These are phyloP conservation scores for Hippocampus mohnikei DNA, from an alignment of 2,113 vertebrate species.

Conservation along the genomic window DNA sequence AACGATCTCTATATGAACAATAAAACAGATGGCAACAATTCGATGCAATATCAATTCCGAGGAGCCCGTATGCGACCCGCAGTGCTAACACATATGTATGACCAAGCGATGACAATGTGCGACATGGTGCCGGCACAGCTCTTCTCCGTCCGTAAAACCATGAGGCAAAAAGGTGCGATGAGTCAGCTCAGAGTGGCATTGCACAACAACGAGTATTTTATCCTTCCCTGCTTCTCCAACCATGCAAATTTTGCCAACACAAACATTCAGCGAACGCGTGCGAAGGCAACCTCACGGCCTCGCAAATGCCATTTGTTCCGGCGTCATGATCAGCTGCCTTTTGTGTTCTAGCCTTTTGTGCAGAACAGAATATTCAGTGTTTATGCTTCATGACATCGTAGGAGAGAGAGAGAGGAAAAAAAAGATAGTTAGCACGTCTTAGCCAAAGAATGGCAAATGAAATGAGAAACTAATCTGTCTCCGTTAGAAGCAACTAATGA, in stretches of 20 bases:
- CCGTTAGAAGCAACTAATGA: slow-evolving; percentile 43
- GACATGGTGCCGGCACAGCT: slow-evolving; percentile 2
- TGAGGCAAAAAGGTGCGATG: slow-evolving; percentile 30
- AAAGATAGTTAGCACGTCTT: not conserved
- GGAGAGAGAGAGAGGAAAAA: not conserved
- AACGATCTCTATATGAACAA: not conserved
- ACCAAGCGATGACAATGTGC: not conserved
- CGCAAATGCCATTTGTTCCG: slow-evolving; percentile 18
- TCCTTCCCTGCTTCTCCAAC: slow-evolving; percentile 4
- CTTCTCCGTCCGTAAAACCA: slow-evolving; percentile 8
- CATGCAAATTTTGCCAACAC: slow-evolving; percentile 20
- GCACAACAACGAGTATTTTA: not conserved
- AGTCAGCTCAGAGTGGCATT: slow-evolving; percentile 25
- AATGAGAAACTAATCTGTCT: slow-evolving; percentile 37
- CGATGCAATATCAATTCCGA: not conserved
- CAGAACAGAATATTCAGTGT: slow-evolving; percentile 10
- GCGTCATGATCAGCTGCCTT: slow-evolving; percentile 11
- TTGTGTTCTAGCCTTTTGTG: slow-evolving; percentile 1
- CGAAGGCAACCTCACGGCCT: slow-evolving; percentile 23
- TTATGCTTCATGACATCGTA: not conserved
- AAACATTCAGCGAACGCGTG: slow-evolving; percentile 17
- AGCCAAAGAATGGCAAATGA: slow-evolving; percentile 1
- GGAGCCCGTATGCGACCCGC: not conserved
- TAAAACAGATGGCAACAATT: not conserved
- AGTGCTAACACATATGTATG: slow-evolving; percentile 12